Evolutionary conservation across 2,888 invertebrate species (phyloP).

Genomic region (Heliconius aoede): DNA sequence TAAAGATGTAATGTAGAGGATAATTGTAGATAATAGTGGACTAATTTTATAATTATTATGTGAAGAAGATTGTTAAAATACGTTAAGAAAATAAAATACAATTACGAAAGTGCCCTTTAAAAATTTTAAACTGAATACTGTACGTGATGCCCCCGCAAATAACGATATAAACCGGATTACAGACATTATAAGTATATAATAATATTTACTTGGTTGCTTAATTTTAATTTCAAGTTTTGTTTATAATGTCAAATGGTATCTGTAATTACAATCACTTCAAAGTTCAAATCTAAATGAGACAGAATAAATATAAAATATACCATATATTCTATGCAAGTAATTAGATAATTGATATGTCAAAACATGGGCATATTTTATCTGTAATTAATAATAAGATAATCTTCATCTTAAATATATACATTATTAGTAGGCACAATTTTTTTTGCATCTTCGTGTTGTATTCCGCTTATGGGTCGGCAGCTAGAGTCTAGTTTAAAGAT

Average conservation of each 20-base stretch:
- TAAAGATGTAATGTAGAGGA: neutral
- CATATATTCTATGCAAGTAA: too few relatives aligned
- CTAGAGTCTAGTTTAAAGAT: too few relatives aligned
- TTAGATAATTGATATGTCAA: neutral
- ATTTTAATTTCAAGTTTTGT: neutral
- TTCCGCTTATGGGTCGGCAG: too few relatives aligned
- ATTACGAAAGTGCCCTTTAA: neutral
- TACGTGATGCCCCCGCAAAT: neutral
- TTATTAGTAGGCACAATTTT: too few relatives aligned
- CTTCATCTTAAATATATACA: too few relatives aligned
- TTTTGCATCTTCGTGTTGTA: too few relatives aligned
- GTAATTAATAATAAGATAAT: neutral
- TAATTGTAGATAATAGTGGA: too few relatives aligned
- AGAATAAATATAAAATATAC: neutral
- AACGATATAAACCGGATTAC: neutral
- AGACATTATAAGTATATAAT: neutral
- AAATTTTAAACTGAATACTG: slow-evolving; percentile 2
- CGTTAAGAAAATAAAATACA: neutral
- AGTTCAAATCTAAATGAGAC: neutral
- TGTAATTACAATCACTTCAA: too few relatives aligned
- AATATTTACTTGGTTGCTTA: neutral
- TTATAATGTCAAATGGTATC: neutral
- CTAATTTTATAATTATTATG: too few relatives aligned
- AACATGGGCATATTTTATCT: neutral
- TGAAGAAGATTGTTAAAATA: neutral